Evolutionary conservation across 2,888 invertebrate genomes (phyloP).

Genomic region (Ctena decussata): DNA sequence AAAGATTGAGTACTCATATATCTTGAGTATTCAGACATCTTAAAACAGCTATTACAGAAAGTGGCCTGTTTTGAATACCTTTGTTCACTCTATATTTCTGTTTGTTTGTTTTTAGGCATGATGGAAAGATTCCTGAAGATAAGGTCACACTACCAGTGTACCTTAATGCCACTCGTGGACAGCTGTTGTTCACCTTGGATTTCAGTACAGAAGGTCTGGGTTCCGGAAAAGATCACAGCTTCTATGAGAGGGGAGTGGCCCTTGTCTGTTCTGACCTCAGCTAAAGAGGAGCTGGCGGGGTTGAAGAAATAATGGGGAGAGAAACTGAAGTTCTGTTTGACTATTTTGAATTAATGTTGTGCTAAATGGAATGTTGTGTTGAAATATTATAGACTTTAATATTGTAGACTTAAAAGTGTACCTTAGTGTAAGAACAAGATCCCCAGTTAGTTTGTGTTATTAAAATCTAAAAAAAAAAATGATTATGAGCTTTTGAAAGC

Average conservation of each 20-base stretch:
- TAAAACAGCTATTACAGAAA: no score
- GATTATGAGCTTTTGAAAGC: no score
- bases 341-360: no score
- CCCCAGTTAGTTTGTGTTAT: no score
- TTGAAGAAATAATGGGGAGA: no score
- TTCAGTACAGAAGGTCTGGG: constrained; percentile 94
- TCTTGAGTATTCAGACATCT: no score
- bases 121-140: constrained; percentile 64
- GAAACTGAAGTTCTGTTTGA: neutral
- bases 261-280: constrained; percentile 93
- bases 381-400: no score
- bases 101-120: constrained; percentile 66
- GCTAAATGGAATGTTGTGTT: no score
- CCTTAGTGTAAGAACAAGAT: neutral
- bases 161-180: constrained; percentile 97
- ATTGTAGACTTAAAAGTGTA: neutral
- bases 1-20: no score
- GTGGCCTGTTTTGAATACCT: no score
- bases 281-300: constrained; percentile 65
- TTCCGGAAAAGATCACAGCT: constrained; percentile 95
- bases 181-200: constrained; percentile 97
- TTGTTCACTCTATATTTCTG: no score
- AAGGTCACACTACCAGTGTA: constrained; percentile 97
- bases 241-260: constrained; percentile 99
- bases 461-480: no score